Percentiles rank a stretch among this genome's conserved stretches.
Conservation (phyloP, 2,797 vertebrate species). For the Champsocephalus gunnari region DNA sequence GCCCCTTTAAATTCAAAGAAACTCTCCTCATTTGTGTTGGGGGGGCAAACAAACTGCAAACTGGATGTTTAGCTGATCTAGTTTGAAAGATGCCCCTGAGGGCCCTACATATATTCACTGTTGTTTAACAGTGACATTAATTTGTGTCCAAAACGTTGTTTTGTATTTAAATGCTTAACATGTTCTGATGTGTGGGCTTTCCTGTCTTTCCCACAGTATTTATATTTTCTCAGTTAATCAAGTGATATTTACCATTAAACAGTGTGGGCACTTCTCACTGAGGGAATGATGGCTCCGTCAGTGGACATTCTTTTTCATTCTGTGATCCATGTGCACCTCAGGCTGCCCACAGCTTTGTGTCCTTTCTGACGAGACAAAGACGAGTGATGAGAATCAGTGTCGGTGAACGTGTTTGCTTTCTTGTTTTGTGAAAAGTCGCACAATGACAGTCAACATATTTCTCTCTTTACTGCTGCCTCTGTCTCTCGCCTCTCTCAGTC, state of each 20-base stretch:
- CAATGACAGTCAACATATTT: background rate
- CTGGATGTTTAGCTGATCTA: too few species aligned
- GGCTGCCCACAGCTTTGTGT: background rate
- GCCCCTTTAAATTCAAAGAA: too few species aligned
- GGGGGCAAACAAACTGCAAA: too few species aligned
- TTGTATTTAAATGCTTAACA: background rate
- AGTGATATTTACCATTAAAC: background rate
- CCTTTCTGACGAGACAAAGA: conserved; percentile 9
- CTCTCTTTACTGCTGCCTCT: conserved; percentile 14
- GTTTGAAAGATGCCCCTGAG: too few species aligned
- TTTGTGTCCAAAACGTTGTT: too few species aligned
- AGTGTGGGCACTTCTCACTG: background rate
- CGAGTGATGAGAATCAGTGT: background rate
- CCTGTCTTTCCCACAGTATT: background rate
- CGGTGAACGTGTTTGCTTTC: conserved; percentile 29
- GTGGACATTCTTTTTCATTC: background rate
- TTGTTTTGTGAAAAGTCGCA: conserved; percentile 15
- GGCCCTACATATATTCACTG: too few species aligned
- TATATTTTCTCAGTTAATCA: background rate
- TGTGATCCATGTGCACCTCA: background rate
- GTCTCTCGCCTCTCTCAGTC: conserved; percentile 24
- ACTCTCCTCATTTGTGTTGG: too few species aligned
- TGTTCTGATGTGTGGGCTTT: background rate
- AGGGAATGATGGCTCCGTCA: background rate
- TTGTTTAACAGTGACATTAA: too few species aligned